Evolutionary conservation across 1,140 invertebrate species (phyloP).

Genomic region (Drosophila rufa): DNA sequence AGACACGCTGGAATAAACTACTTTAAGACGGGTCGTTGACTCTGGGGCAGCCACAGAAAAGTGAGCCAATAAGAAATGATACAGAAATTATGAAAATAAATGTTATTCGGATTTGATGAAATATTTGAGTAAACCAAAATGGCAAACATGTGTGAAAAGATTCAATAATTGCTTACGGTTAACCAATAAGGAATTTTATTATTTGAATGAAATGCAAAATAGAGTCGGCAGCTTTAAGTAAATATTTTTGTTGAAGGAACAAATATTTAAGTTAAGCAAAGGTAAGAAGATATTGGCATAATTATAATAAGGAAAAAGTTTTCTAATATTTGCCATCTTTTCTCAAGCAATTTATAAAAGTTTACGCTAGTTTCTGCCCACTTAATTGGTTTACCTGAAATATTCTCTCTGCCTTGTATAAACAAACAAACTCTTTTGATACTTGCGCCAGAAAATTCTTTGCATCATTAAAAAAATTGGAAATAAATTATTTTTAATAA

Average conservation of each 20-base stretch:
- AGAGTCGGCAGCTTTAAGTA: not conserved
- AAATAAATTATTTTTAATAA: slow-evolving; percentile 29
- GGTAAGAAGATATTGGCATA: too few species aligned
- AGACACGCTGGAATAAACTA: slow-evolving; percentile 25
- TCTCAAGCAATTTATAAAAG: not conserved
- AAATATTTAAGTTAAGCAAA: not conserved
- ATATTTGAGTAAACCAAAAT: slow-evolving; percentile 17
- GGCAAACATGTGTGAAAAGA: slow-evolving; percentile 30
- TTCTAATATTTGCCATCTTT: not conserved
- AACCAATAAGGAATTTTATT: slow-evolving; percentile 2
- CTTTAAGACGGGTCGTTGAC: slow-evolving; percentile 42
- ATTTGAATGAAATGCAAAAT: slow-evolving; percentile 1
- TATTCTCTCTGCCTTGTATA: not conserved
- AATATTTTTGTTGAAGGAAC: not conserved
- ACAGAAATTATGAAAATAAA: slow-evolving; percentile 14
- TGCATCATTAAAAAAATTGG: slow-evolving; percentile 27
- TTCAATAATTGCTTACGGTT: slow-evolving; percentile 12
- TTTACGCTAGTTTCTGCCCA: not conserved
- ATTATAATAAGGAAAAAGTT: not conserved
- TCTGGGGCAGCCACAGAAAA: slow-evolving; percentile 17
- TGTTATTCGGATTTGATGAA: not conserved
- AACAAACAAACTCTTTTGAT: slow-evolving; percentile 44
- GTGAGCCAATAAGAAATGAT: slow-evolving; percentile 17
- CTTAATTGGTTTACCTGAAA: slow-evolving; percentile 11
- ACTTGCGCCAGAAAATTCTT: slow-evolving; percentile 28